Base-by-base conservation (phyloP, 2,888 invertebrate species). In the Cacoxenus indagator region DNA sequence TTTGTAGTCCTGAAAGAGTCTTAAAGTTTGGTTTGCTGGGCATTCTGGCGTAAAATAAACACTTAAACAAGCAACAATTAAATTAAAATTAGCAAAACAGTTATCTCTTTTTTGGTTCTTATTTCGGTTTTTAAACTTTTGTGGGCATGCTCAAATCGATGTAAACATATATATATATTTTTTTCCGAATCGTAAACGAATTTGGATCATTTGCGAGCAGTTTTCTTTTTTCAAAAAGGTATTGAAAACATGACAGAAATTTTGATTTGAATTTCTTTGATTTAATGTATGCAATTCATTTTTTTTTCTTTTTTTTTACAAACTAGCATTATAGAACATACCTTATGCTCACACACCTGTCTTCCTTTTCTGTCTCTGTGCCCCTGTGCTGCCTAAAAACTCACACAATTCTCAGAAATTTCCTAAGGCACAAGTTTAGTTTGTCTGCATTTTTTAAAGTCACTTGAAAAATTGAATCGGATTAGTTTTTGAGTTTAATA, bases 321-420 rank as follows among this genome's bases (percentile, higher is more conserved):
- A 73, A 70, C 72, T 75, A 74, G 75, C 67, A 74, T 59, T 70
- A 76, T 75, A 75, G 77, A 82, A 86, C 87, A 82, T 87, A 87
- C 87, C 87, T 87, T 87, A 87, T 88, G 87, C 87, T 88, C 88
- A 88, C 87, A 83, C 83, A 82, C 82, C 82, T 80, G 78, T 79
- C 26, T 54, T 26, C 24, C 4, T 54, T 37, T 5, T 59, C 29
- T 24, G 45, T 51, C 37, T 29, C 17, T n/a, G 14, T n/a, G 5
- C 57, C 4, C 14, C 14, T 26, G n/a, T 26, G 29, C n/a, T 29
- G 37, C 37, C 37, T 14, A 37, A 11, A 11, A 37, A 37, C 37
- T 1, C 37, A 37, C 37, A 37, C 37, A 4, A 37, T 14, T 37
- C 4, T 37, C 37, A 37, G 8, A 27, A 57, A 51, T 27, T 55